phyloP scores from a whole-genome alignment of 2,888 invertebrate genomes.

The Flexamia atlantica region DNA sequence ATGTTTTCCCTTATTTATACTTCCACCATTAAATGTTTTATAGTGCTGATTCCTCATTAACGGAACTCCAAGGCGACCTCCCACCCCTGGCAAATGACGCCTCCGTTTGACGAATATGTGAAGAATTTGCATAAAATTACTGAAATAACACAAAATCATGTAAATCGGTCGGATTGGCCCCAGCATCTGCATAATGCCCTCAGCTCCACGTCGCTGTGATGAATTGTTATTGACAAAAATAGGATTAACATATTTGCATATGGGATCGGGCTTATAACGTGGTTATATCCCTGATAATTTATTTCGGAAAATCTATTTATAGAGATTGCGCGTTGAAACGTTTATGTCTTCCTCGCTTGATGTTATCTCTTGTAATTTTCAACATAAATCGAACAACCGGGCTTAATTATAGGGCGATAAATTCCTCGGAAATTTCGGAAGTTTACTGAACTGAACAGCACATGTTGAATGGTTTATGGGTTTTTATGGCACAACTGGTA shows the following conservation, averaged over 20 bases:
- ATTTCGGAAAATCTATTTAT: conserved; percentile 17
- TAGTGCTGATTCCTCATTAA: background rate
- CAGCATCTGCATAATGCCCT: background rate
- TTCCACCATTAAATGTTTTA: no score
- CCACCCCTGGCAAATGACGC: background rate
- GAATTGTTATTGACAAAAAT: conserved; percentile 41
- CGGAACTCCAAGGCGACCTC: background rate
- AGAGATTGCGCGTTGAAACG: background rate
- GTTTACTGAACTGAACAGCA: no score
- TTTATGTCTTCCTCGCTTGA: background rate
- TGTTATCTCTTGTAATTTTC: no score
- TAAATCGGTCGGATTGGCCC: background rate
- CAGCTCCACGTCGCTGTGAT: background rate
- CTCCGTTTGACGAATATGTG: background rate
- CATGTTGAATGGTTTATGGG: no score
- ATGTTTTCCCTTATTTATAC: no score
- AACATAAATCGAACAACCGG: no score
- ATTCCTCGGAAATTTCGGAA: no score
- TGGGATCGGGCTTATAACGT: conserved; percentile 15
- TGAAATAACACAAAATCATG: conserved; percentile 43
- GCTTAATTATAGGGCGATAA: no score
- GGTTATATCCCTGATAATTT: background rate
- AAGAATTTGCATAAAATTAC: conserved; percentile 29
- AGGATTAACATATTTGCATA: conserved; percentile 28
- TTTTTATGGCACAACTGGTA: no score